Percentiles rank a stretch among this genome's conserved stretches.
These are phyloP conservation scores for Pelvicachromis taeniatus DNA, from an alignment of 2,113 vertebrate genomes.

Conservation along the genomic window DNA sequence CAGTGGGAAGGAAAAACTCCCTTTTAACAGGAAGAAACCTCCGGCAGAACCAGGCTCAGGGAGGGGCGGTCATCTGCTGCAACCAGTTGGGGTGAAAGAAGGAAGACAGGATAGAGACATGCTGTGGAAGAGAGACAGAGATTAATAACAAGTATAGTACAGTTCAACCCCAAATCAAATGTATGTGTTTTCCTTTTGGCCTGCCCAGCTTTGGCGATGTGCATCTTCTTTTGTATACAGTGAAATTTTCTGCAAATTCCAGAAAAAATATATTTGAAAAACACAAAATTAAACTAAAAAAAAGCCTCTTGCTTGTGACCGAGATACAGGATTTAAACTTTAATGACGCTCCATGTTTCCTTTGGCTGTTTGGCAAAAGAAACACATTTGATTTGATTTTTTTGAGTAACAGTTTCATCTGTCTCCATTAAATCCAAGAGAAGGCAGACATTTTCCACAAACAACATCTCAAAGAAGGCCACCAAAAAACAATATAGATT, in stretches of 20 bases:
- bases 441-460: neutral
- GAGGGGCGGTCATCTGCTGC: too few species aligned
- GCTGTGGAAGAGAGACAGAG: too few species aligned
- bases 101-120: too few species aligned
- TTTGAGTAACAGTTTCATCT: neutral
- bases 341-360: neutral
- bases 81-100: too few species aligned
- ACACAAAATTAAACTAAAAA: neutral
- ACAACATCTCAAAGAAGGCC: neutral
- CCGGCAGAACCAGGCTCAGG: too few species aligned
- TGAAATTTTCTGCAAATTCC: neutral
- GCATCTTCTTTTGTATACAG: neutral
- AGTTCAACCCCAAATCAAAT: neutral
- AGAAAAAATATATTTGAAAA: neutral
- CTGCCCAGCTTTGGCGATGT: neutral
- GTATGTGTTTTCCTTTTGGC: neutral
- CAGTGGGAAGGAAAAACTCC: too few species aligned
- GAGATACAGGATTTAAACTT: neutral
- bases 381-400: neutral
- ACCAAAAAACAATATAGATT: neutral
- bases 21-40: too few species aligned
- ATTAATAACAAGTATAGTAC: too few species aligned
- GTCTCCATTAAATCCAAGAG: neutral
- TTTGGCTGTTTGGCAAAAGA: neutral
- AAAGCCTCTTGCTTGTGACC: neutral